Conservation (phyloP, 2,888 invertebrate species). For the Sesamia inferens region DNA sequence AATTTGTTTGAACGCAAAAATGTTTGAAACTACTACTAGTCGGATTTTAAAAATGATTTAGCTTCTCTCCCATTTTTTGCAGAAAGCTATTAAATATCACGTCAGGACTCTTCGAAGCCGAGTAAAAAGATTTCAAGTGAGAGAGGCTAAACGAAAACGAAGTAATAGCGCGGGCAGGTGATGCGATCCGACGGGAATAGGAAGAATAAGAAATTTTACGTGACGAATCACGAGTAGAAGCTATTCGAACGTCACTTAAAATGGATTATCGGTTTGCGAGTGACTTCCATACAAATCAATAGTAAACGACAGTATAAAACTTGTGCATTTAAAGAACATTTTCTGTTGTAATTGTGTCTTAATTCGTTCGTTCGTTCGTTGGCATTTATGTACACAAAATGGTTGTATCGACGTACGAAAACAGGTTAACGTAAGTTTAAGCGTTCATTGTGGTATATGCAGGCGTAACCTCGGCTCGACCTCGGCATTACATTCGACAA, state of each 20-base stretch:
- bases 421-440: constrained; percentile 61
- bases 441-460: constrained; percentile 45
- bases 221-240: too few relatives aligned
- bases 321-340: background rate
- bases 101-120: too few relatives aligned
- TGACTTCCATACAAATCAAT: background rate
- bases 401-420: constrained; percentile 51
- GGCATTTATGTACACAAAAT: constrained; percentile 33
- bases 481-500: constrained; percentile 22
- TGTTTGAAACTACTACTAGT: too few relatives aligned
- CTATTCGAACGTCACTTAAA: background rate
- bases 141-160: too few relatives aligned
- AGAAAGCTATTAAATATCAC: too few relatives aligned
- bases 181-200: too few relatives aligned
- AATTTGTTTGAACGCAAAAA: too few relatives aligned
- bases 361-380: constrained; percentile 39
- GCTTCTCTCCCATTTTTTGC: too few relatives aligned
- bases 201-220: too few relatives aligned
- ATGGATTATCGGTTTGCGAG: constrained; percentile 5
- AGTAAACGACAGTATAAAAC: constrained; percentile 7
- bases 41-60: too few relatives aligned
- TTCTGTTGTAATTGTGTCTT: constrained; percentile 18
- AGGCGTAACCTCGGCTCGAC: constrained; percentile 36
- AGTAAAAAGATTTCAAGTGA: too few relatives aligned
- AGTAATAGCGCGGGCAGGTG: too few relatives aligned